These are phyloP conservation scores for Tragelaphus strepsiceros DNA, from an alignment of 2,113 vertebrate genomes.

Conservation along the genomic window DNA sequence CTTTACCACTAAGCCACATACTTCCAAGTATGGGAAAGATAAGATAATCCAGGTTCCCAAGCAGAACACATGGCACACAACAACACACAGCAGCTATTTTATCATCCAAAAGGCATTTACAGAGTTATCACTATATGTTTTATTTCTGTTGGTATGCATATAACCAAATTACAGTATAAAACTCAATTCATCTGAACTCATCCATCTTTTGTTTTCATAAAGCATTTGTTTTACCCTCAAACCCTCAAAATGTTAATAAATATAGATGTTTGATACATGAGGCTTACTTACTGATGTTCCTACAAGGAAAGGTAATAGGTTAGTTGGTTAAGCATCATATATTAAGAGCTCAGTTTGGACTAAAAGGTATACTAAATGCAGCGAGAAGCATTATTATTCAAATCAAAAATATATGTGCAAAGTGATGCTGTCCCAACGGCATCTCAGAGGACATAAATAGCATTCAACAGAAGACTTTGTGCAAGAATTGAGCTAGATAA, in stretches of 20 bases:
- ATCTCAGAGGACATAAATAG: not conserved
- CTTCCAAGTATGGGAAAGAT: not conserved
- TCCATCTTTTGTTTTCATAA: not conserved
- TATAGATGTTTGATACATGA: not conserved
- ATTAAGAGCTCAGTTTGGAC: not conserved
- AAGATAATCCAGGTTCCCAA: not conserved
- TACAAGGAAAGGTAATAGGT: not conserved
- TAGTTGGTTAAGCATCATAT: constrained; percentile 13
- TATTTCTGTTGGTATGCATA: not conserved
- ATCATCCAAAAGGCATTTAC: not conserved
- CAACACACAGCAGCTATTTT: not conserved
- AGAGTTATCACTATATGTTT: not conserved
- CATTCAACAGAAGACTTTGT: not conserved
- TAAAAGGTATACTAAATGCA: not conserved
- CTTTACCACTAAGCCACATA: not conserved
- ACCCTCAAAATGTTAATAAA: not conserved
- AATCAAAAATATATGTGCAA: not conserved
- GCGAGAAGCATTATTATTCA: not conserved
- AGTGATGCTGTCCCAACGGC: not conserved
- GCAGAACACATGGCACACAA: not conserved
- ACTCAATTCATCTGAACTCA: not conserved
- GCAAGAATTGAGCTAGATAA: not conserved
- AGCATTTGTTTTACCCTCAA: not conserved
- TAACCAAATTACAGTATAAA: not conserved
- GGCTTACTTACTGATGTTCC: not conserved